Evolutionary conservation across 2,888 invertebrate species (phyloP).

Genomic region (Nephrotoma guestfalica): DNA sequence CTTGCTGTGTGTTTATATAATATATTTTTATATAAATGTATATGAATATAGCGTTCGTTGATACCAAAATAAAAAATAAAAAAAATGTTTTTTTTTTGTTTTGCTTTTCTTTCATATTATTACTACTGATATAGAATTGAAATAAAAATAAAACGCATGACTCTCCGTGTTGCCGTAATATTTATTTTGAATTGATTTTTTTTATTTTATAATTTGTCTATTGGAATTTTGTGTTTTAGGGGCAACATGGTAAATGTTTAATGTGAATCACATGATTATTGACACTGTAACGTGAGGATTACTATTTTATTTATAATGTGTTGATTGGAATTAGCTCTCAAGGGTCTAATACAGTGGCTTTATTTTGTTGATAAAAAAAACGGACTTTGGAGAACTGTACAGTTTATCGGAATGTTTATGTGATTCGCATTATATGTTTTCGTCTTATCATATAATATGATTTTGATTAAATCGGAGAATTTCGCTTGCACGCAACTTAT

Average conservation of each 20-base stretch:
- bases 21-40: neutral
- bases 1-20: neutral
- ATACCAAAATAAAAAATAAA: neutral
- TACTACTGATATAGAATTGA: neutral
- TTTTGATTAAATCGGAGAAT: neutral
- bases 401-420: neutral
- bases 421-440: neutral
- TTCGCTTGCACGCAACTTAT: neutral
- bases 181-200: neutral
- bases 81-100: neutral
- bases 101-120: neutral
- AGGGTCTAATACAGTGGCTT: neutral
- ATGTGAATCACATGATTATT: neutral
- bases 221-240: neutral
- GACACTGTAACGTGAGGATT: neutral
- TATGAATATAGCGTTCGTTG: slow-evolving; percentile 1
- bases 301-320: neutral
- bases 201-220: neutral
- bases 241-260: neutral
- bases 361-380: neutral
- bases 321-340: neutral
- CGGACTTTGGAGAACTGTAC: neutral
- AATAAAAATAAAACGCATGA: neutral
- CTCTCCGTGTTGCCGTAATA: slow-evolving; percentile 1
- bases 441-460: neutral